These are phyloP conservation scores for Drosophila ochracea DNA, from an alignment of 2,888 invertebrate species.

Conservation along the genomic window DNA sequence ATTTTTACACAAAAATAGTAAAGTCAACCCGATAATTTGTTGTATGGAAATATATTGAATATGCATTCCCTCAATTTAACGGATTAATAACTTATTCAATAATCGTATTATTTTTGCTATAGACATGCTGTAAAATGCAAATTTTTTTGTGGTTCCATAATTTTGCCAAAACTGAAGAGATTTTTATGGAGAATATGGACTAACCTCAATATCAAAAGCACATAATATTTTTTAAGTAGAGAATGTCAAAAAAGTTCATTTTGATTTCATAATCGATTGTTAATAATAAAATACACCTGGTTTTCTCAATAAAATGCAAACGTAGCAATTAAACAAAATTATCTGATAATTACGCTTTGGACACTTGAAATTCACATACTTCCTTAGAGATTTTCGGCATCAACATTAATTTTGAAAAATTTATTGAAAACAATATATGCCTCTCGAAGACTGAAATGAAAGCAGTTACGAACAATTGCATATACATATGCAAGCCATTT, in stretches of 20 bases:
- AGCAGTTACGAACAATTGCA: slow-evolving; percentile 57
- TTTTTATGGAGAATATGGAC: background rate
- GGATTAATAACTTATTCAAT: background rate
- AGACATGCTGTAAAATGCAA: background rate
- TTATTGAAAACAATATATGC: slow-evolving; percentile 5
- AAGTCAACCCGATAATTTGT: slow-evolving; percentile 35
- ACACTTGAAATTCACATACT: background rate
- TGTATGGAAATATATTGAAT: slow-evolving; percentile 12
- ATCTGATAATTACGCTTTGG: background rate
- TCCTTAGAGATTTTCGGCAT: background rate
- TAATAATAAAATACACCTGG: background rate
- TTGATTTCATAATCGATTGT: background rate
- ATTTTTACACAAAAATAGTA: slow-evolving; percentile 22
- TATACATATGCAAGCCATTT: slow-evolving; percentile 62
- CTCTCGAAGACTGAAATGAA: slow-evolving; percentile 24
- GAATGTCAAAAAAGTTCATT: background rate
- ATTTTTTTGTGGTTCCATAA: background rate
- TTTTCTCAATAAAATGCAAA: background rate
- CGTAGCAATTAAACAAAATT: background rate
- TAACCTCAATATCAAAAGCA: background rate
- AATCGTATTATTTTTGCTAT: background rate
- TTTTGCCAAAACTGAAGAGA: background rate
- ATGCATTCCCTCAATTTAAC: background rate
- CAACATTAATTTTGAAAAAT: background rate
- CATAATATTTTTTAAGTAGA: background rate